Base-by-base conservation (phyloP, 2,888 invertebrate species). In the Lottia scabra region DNA sequence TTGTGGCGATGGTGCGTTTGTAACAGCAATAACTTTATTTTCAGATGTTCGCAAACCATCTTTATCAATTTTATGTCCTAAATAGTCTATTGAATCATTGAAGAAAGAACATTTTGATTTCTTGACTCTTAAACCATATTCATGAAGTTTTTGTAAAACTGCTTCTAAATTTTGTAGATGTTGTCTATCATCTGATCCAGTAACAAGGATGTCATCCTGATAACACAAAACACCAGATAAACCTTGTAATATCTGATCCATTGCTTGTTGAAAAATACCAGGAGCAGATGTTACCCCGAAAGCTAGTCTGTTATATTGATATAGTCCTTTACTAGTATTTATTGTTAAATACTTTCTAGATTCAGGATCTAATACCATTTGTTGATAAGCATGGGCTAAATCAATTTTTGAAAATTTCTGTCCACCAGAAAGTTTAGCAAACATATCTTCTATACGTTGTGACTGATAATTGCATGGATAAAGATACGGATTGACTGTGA, bases 21-120 rank as follows among this genome's bases (percentile, higher is more conserved):
- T 64, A 27, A 86, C 79, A 0, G 83, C 83, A 19, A 76, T 70
- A 1, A 80, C 71, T 64, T 83, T 83, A 16, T 75, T 68, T 15
- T 77, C 73, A 5, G 74, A 65, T 15, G 80, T 76, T 43, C 73
- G 73, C 8, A 80, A 67, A 1, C 19, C 56, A n/a, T 15, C 65
- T 73, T 19, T 75, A 73, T 68, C 56, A 23, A 75, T 72, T 63
- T 62, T 70, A 15, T 70, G 23, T 12, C 73, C 75, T 15, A 69
- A 46, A 27, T 70, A 73, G 43, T 66, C 26, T 10, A 75, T 68
- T 38, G 45, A 46, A 38, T 23, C 30, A 15, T 56, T 43, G 46
- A 56, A 12, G 43, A 68, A 72, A 23, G 44, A 19, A 65, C 75
- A 72, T 46, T 71, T 69, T 0, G 65, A 38, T 30, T 66, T 66